Base-by-base conservation (phyloP, 1,140 invertebrate genomes). In the Thaumatotibia leucotreta region DNA sequence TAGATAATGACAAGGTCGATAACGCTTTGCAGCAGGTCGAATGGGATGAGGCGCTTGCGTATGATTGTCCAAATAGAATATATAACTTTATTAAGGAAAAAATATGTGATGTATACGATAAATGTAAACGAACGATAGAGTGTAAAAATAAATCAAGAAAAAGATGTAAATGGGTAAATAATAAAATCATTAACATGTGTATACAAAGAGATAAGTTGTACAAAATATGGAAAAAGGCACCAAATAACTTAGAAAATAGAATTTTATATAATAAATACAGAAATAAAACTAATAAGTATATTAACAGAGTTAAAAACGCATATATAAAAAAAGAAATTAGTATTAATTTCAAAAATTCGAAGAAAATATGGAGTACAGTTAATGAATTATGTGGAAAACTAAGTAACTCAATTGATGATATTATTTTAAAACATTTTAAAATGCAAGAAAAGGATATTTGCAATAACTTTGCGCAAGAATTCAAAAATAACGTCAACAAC, bases 261-360 rank as follows among this genome's bases (percentile, higher is more conserved):
- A 22, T 73, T 32, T 33, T 67, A 23, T 74, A 74, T 17, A 74
- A 69, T 61, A 69, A 31, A 54, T 68, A 69, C 39, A 67, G n/a
- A n/a, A n/a, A n/a, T n/a, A n/a, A n/a, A n/a, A n/a, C n/a, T n/a
- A n/a, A n/a, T n/a, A n/a, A n/a, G 73, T 63, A 67, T 22, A 65
- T 61, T 10, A 3, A 50, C 4, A 35, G 31, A 20, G 23, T 45
- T 14, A 64, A 32, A 64, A 64, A 64, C 11, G 65, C 67, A n/a
- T 61, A 67, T 11, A 0, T 63, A 23, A 71, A 63, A 67, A 70
- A 74, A 61, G 63, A 64, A 29, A 50, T 64, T 24, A 39, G 63
- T 58, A 22, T 35, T 58, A 65, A 69, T 33, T 72, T 70, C 54
- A 33, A 52, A 14, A 67, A 69, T 29, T 23, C 52, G 9, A 68